Evolutionary conservation across 2,888 invertebrate species (phyloP), one percentile per base, ranked within the genome.

Genomic region (Nephrotoma guestfalica): DNA sequence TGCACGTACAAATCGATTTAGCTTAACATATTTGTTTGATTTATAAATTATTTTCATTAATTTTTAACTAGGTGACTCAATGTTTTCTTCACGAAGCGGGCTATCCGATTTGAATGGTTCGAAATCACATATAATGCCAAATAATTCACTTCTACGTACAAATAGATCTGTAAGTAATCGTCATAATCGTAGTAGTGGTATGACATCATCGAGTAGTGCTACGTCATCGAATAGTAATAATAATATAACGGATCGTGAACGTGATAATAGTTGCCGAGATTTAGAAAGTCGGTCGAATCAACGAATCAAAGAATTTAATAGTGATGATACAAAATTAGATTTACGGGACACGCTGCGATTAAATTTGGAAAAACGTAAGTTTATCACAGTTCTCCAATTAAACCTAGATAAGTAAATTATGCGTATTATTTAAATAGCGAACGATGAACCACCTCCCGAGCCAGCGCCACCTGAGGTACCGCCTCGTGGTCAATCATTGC

Each of bases 401-500:
- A n/a, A 18, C 1, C 2, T 41, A 41, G 30, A 30, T 30, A 2
- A 30, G 30, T 30, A 30, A 30, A 30, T 30, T 30, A 30, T n/a
- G n/a, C 2, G 9, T 47, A 47, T 47, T 6, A 83, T 41, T 84
- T 40, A 41, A 6, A 18, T 30, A 40, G 86, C 51, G 2, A 43
- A 57, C n/a, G 86, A 86, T 40, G 96, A 96, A 88, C 96, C 96
- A 2, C 96, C 96, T 11, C 96, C 96, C 3, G 96, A 96, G 90
- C 96, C 96, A 1, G 96, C 96, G 86, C 96, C 96, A 6, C 96
- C 96, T 2, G 96, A 96, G 92, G 95, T 96, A 86, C 96, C 96
- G 47, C 96, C 96, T n/a, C 93, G 96, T 83, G 96, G 96, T 1
- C 96, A 96, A 15, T 96, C 96, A 86, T 92, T 96, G 87, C 94